Evolutionary conservation across 2,113 vertebrate species (phyloP), one percentile per base, ranked within the genome.

Genomic region (Epinephelus fuscoguttatus): DNA sequence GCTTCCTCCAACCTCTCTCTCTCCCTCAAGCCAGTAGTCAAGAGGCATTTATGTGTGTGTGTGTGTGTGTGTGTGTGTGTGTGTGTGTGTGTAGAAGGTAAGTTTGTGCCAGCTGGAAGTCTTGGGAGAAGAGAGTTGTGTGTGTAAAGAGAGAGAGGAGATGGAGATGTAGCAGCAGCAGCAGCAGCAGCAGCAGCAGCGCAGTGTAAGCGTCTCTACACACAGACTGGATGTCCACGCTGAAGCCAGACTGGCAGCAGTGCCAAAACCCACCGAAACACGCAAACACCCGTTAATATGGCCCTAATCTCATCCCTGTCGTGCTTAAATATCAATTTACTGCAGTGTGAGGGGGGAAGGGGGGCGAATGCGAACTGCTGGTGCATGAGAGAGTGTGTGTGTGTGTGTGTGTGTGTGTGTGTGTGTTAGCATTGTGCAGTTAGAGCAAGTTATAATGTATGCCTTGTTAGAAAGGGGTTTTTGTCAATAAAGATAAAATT

Each of bases 41-140:
- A 84, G 80, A 87, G 30, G 75, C 66, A 70, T 81, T 40, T 77
- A 9, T 84, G 40, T 82, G 64, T 82, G 64, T 68, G 66, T 60
- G 67, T 84, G 40, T 82, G 64, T 82, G 64, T 68, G 66, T 64
- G 67, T 57, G 70, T 70, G 63, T 45, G 74, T 42, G 71, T 68
- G 45, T 23, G 40, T 63, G 71, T 57, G 70, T 57, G 64, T 69
- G 21, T 12, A 71, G 78, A 53, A 19, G 49, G 50, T 87, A 55
- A 52, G 50, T 81, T 50, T 84, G 67, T 91, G 92, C 91, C 91
- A 91, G 87, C 88, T 92, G 87, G 86, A 91, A 73, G 81, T 90
- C 87, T 92, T 88, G 84, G 74, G 84, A 81, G 82, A 81, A 40
- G 72, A 40, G 61, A 37, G 53, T 21, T 67, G 53, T 55, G 68